Evolutionary conservation across 2,888 invertebrate species (phyloP), one percentile per base, ranked within the genome.

Genomic region (Tetragonisca angustula): DNA sequence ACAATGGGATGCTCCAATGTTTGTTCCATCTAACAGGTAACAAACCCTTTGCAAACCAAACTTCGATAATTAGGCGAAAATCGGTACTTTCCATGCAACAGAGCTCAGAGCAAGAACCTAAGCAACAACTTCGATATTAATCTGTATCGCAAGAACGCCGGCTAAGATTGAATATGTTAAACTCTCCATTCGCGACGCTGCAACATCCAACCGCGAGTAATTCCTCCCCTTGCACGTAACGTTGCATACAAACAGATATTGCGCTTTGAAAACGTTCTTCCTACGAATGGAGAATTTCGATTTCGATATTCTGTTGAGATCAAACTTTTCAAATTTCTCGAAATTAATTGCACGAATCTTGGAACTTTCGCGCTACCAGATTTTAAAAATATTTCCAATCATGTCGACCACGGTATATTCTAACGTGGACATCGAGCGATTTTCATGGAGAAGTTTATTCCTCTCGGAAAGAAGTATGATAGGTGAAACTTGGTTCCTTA

Each of bases 11-110:
- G 9, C 19, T 5, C 19, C 19, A 17, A 36, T 19, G 64, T 50
- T 49, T 62, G 52, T 36, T 43, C 52, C 36, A 13, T 17, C 32
- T 15, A 52, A 64, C n/a, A 0, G 27, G 24, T 32, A 64, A 73
- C n/a, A 24, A 52, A 73, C n/a, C 59, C 43, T 9, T 11, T 0
- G 24, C n/a, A 52, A 64, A 36, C 73, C 52, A 5, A 73, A 73
- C 36, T 73, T 36, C 17, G 64, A 62, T 52, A 56, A 73, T 73
- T 73, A 52, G 52, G 24, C 64, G 62, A 73, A 64, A 73, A 73
- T 52, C 50, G 36, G 64, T 36, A 52, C 73, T 73, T 36, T 73
- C 73, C 64, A 73, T 64, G 73, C 73, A 24, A 59, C 43, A 24
- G 50, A 32, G 24, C 32, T 19, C 36, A 11, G 36, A 43, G 36